phyloP scores from a whole-genome alignment of 2,113 vertebrate species.

The Xiphophorus hellerii region DNA sequence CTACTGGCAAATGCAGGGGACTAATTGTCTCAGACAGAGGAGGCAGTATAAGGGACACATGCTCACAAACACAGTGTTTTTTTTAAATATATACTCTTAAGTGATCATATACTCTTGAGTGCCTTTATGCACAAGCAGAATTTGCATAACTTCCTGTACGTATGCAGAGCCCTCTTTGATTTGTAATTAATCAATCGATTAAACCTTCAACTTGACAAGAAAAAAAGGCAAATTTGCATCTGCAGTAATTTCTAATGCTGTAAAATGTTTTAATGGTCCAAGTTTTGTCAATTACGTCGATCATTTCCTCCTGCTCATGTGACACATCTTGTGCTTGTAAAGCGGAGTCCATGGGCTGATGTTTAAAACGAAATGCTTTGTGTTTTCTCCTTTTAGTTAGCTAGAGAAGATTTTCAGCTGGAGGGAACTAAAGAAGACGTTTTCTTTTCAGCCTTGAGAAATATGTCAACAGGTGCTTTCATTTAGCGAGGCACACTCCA shows the following conservation, averaged over 20 bases:
- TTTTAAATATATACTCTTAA: not conserved
- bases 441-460: conserved; percentile 18
- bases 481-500: not conserved
- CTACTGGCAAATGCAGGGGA: conserved; percentile 35
- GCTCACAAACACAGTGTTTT: conserved; percentile 1
- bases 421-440: not conserved
- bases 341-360: not conserved
- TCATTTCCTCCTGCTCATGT: conserved; percentile 4
- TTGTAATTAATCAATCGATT: conserved; percentile 54
- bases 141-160: conserved; percentile 1
- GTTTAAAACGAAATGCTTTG: not conserved
- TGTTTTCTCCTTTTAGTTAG: not conserved
- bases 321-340: conserved; percentile 3
- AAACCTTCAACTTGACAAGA: conserved; percentile 17
- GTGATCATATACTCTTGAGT: not conserved
- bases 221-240: conserved; percentile 41
- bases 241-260: conserved; percentile 46
- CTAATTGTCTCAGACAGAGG: conserved; percentile 63
- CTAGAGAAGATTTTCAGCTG: conserved; percentile 4
- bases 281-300: conserved; percentile 48
- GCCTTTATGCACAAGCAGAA: not conserved
- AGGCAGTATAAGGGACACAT: conserved; percentile 5
- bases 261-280: conserved; percentile 21
- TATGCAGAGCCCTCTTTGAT: conserved; percentile 10
- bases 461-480: conserved; percentile 18